These are phyloP conservation scores for Falco rusticolus DNA, from an alignment of 2,797 vertebrate genomes.

Conservation along the genomic window DNA sequence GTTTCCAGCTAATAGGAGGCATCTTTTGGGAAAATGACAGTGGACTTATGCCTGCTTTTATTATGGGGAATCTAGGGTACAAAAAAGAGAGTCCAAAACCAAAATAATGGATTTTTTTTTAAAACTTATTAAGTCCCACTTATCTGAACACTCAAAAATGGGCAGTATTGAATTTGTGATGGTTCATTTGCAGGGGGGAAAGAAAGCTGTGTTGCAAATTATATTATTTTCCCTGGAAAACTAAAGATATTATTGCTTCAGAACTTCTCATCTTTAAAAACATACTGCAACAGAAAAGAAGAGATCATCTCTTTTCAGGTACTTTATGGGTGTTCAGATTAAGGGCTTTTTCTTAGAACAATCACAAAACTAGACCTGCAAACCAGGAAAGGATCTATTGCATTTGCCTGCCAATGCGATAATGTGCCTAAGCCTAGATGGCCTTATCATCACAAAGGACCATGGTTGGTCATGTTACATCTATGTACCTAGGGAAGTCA, in stretches of 20 bases:
- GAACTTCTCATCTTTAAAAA: neutral
- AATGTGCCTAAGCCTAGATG: neutral
- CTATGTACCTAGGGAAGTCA: neutral
- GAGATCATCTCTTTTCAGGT: neutral
- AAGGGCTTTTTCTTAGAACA: neutral
- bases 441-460: neutral
- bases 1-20: neutral
- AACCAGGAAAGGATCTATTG: neutral
- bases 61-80: neutral
- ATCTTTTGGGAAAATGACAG: neutral
- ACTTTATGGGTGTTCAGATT: neutral
- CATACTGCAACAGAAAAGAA: neutral
- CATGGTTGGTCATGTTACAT: neutral
- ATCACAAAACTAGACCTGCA: neutral
- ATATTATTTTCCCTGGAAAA: neutral
- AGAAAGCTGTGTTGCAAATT: neutral
- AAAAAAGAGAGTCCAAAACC: neutral
- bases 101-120: neutral
- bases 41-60: neutral
- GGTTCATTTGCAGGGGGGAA: neutral
- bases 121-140: neutral
- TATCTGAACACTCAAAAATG: neutral
- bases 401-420: neutral
- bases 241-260: neutral
- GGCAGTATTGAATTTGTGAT: neutral